Evolutionary conservation across 2,888 invertebrate species (phyloP).

Genomic region (Andrena trimmerana): DNA sequence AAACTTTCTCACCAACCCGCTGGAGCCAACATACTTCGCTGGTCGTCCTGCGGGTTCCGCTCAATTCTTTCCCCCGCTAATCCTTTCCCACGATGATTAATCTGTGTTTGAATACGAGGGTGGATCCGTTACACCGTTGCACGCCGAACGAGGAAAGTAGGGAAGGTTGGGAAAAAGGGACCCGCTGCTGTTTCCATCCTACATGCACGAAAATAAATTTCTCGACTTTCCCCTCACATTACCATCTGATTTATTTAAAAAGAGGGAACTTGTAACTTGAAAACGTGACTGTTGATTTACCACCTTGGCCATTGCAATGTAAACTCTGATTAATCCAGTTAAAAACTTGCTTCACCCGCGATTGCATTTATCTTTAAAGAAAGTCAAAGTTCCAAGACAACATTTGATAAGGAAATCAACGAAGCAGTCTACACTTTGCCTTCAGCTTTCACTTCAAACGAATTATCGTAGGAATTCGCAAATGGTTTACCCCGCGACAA

Average conservation of each 20-base stretch:
- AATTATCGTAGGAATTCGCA: background rate
- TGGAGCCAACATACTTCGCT: conserved; percentile 14
- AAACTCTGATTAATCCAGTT: too few species aligned
- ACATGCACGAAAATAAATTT: too few species aligned
- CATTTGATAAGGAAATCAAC: background rate
- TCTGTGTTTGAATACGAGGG: background rate
- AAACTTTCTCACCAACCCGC: conserved; percentile 36
- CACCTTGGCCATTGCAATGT: too few species aligned
- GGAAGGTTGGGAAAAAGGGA: too few species aligned
- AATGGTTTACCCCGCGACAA: too few species aligned
- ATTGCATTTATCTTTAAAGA: background rate
- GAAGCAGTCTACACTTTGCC: background rate
- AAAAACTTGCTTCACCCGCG: background rate
- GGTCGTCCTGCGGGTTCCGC: background rate
- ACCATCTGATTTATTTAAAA: too few species aligned
- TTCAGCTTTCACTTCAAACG: background rate
- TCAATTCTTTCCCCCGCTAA: background rate
- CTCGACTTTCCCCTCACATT: too few species aligned
- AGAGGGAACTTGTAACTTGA: too few species aligned
- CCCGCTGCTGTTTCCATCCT: too few species aligned
- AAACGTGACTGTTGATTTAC: too few species aligned
- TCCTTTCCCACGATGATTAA: background rate
- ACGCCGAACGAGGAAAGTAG: too few species aligned
- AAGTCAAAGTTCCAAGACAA: background rate
- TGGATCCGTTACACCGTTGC: too few species aligned